Conservation (phyloP, 2,888 invertebrate species). For the Agriopis aurantiaria region DNA sequence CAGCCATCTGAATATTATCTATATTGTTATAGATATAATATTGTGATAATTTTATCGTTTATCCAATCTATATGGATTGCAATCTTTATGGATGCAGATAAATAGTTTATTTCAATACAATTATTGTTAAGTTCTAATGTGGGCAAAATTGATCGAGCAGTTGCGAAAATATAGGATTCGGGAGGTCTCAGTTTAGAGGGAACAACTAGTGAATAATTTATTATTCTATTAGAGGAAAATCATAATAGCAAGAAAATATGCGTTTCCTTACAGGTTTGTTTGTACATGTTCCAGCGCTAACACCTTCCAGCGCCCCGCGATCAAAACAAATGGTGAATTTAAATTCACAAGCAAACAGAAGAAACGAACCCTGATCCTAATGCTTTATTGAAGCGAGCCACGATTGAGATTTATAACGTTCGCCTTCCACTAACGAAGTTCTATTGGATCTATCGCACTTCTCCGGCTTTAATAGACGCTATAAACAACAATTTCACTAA, state of each 20-base stretch:
- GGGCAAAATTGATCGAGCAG: no score
- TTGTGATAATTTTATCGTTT: no score
- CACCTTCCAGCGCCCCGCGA: neutral
- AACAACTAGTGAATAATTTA: no score
- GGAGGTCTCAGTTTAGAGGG: no score
- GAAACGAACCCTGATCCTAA: conserved; percentile 49
- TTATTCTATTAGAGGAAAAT: neutral
- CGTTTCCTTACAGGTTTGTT: neutral
- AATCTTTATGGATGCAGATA: no score
- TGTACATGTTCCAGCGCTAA: neutral
- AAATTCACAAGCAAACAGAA: conserved; percentile 35
- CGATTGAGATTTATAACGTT: conserved; percentile 64
- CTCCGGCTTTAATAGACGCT: conserved; percentile 57
- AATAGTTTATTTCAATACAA: no score
- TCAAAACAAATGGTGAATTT: conserved; percentile 15
- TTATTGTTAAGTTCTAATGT: no score
- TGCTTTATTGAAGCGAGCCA: conserved; percentile 60
- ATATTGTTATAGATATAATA: no score
- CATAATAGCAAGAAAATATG: neutral
- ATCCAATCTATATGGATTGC: no score
- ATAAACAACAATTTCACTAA: conserved; percentile 63
- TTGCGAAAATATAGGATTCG: no score
- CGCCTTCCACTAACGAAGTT: conserved; percentile 66
- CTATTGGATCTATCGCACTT: conserved; percentile 64
- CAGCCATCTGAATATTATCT: no score